A percentile compares a stretch with the other conserved stretches of the same genome.
Conservation (phyloP, 2,888 invertebrate genomes). For the Aphidius colemani region DNA sequence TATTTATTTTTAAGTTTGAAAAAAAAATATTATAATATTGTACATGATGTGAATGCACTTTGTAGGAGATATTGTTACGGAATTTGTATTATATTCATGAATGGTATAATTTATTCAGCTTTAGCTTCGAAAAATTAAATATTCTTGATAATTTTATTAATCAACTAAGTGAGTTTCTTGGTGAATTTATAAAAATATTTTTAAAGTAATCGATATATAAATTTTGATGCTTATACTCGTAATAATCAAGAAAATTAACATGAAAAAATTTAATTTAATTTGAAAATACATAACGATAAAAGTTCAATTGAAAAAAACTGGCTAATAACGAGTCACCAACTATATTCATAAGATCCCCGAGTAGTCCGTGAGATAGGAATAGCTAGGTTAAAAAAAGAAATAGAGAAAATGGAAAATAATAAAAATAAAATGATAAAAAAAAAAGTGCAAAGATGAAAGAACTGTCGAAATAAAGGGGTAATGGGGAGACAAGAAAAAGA, state of each 20-base stretch:
- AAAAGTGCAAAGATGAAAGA: slow-evolving; percentile 10
- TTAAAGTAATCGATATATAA: too few species aligned
- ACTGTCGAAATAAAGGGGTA: neutral
- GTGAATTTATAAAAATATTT: too few species aligned
- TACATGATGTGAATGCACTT: too few species aligned
- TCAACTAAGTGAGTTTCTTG: too few species aligned
- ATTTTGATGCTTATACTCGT: too few species aligned
- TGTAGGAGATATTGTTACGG: too few species aligned
- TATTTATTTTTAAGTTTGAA: too few species aligned
- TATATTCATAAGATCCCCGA: slow-evolving; percentile 26
- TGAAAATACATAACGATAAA: slow-evolving; percentile 4
- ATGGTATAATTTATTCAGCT: neutral
- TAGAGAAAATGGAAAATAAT: too few species aligned
- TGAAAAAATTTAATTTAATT: neutral
- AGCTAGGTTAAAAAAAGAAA: too few species aligned
- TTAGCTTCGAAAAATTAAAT: neutral
- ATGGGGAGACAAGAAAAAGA: slow-evolving; percentile 9
- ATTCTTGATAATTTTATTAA: neutral
- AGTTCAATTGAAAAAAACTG: slow-evolving; percentile 14
- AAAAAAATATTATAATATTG: too few species aligned
- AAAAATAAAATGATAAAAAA: neutral
- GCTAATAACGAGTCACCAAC: slow-evolving; percentile 24
- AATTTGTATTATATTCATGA: too few species aligned
- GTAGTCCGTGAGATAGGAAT: neutral
- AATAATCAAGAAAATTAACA: too few species aligned